Conservation (phyloP, 2,888 invertebrate species). For the Dendrolimus houi region DNA sequence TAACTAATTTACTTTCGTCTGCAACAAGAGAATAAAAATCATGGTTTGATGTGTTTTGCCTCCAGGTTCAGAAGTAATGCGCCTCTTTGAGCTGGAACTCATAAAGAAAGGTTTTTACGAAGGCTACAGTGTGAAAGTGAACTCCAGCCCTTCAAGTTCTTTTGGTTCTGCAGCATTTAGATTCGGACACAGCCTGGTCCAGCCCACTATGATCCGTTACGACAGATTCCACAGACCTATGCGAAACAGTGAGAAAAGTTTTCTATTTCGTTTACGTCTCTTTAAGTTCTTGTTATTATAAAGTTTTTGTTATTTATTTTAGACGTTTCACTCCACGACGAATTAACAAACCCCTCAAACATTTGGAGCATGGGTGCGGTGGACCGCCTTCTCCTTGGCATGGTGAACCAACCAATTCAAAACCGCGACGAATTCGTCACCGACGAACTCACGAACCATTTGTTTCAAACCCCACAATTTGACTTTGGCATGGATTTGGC, state of each 20-base stretch:
- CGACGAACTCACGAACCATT: constrained; percentile 87
- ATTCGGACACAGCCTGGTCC: constrained; percentile 91
- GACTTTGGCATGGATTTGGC: constrained; percentile 91
- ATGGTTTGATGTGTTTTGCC: neutral
- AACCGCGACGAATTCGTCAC: constrained; percentile 89
- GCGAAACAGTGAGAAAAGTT: constrained; percentile 79
- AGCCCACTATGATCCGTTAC: constrained; percentile 84
- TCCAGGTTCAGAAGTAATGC: constrained; percentile 82
- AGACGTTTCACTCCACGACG: constrained; percentile 90
- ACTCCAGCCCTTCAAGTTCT: constrained; percentile 85
- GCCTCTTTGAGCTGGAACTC: constrained; percentile 84
- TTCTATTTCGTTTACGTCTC: neutral
- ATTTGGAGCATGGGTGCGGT: constrained; percentile 88
- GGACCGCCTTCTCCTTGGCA: constrained; percentile 85
- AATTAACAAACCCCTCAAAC: constrained; percentile 81
- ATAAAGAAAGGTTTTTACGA: constrained; percentile 81
- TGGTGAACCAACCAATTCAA: constrained; percentile 86
- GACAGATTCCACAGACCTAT: constrained; percentile 82
- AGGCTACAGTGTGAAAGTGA: constrained; percentile 81
- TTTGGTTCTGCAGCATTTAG: constrained; percentile 90
- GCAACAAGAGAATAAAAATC: too few species aligned
- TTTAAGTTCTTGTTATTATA: neutral
- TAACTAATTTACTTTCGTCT: too few species aligned
- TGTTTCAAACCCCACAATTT: constrained; percentile 83
- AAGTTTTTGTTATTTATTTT: neutral